Conservation (phyloP, 2,113 vertebrate genomes). For the Talpa occidentalis region DNA sequence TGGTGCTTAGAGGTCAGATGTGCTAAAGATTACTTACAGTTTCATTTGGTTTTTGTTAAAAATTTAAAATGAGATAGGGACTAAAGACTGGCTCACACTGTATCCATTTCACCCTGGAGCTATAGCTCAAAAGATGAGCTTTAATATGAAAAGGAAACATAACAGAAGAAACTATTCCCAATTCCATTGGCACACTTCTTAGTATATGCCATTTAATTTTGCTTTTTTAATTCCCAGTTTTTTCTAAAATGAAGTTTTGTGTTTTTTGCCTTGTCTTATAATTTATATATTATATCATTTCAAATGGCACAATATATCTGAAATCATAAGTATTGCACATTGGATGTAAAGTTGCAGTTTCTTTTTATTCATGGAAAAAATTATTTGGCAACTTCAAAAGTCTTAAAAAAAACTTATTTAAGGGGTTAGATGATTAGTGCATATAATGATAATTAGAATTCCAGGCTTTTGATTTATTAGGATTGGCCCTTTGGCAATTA, state of each 20-base stretch:
- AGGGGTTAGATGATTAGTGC: background rate
- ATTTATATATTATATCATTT: background rate
- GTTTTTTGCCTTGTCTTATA: background rate
- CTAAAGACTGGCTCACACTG: background rate
- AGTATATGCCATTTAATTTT: background rate
- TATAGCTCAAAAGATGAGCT: background rate
- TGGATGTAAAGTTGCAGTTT: background rate
- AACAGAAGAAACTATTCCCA: background rate
- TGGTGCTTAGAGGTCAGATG: slow-evolving; percentile 60
- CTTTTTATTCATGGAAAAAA: background rate
- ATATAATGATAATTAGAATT: background rate
- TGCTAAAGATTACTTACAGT: slow-evolving; percentile 59
- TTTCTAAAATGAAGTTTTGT: background rate
- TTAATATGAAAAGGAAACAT: background rate
- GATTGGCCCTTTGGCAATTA: background rate
- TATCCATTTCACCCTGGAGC: background rate
- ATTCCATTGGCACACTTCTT: background rate
- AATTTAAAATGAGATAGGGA: background rate
- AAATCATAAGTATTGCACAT: background rate
- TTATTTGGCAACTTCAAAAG: background rate
- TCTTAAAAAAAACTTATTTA: background rate
- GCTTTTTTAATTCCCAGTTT: background rate
- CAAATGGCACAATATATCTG: background rate
- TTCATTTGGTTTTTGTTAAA: slow-evolving; percentile 46
- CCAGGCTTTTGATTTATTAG: background rate